Base-by-base conservation (phyloP, 2,797 vertebrate species). In the Characodon lateralis region DNA sequence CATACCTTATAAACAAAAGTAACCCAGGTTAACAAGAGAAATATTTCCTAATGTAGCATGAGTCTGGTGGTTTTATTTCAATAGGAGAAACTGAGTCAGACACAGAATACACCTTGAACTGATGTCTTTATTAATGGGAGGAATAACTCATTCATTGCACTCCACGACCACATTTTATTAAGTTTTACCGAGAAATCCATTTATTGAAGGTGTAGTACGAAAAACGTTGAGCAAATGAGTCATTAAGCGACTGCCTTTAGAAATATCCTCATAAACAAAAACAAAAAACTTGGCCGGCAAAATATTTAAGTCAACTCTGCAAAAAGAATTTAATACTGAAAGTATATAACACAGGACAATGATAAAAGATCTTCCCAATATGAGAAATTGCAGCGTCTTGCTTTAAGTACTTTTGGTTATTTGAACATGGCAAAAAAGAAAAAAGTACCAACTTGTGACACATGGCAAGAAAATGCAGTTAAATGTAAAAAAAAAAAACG, bases 331-430 rank as follows among this genome's bases (percentile, higher is more conserved):
- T 94, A 96, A 96, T 93, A 96, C 96, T 96, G 95, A 95, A 95
- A 93, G 80, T 86, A 93, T 85, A 88, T 90, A 93, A 95, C 92
- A 93, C 93, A 92, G 92, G 87, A 93, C 88, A 93, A 91, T 78
- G 91, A 90, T 89, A 93, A 94, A 93, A 89, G 74, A 91, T 94
- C 95, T 96, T 96, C 95, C 95, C 96, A 96, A 96, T 96, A 95
- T 96, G 96, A 96, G 95, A 96, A 96, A 96, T 94, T 91, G 88
- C 92, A 89, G 89, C 76, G 90, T 94, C 94, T 93, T 95, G 93
- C 94, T 89, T 73, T 5, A 90, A 95, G 94, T 95, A 95, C 94
- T 92, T 91, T 88, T 86, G 89, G 89, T 94, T 88, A 89, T 73
- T 86, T 89, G 93, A 94, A 95, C 94, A 95, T 87, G 80, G 94